phyloP scores from a whole-genome alignment of 2,888 invertebrate species.

The Xanthostigma xanthostigma region DNA sequence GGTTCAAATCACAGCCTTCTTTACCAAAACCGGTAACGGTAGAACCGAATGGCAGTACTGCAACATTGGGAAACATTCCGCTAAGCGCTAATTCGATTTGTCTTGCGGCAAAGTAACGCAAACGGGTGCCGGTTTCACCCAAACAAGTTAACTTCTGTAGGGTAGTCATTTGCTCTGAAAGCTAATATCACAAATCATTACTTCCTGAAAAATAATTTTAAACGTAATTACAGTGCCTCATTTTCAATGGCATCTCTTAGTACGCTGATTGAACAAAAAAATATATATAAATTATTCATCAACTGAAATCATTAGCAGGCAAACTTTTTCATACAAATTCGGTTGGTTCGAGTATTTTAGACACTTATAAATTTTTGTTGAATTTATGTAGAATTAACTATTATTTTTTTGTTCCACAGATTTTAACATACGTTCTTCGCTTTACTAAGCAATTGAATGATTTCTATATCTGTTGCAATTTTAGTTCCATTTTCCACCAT shows the following conservation, averaged over 20 bases:
- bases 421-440: conserved; percentile 28
- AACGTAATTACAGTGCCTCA: no score
- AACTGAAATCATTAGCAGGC: no score
- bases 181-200: conserved; percentile 17
- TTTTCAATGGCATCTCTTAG: no score
- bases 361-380: no score
- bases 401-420: no score
- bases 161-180: conserved; percentile 50
- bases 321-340: no score
- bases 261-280: no score
- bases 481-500: conserved; percentile 32
- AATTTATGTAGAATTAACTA: no score
- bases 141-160: conserved; percentile 46
- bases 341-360: no score
- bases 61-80: conserved; percentile 55
- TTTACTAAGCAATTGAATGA: conserved; percentile 31
- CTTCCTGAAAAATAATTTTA: no score
- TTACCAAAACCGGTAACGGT: conserved; percentile 81
- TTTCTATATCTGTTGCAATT: conserved; percentile 26
- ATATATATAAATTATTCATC: no score
- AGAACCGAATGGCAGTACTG: conserved; percentile 74
- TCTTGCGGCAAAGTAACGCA: conserved; percentile 61
- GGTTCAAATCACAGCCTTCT: conserved; percentile 69
- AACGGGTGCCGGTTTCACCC: conserved; percentile 54
- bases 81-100: conserved; percentile 55